These are phyloP conservation scores for Megalurothrips usitatus DNA, from an alignment of 2,888 invertebrate species.

Conservation along the genomic window DNA sequence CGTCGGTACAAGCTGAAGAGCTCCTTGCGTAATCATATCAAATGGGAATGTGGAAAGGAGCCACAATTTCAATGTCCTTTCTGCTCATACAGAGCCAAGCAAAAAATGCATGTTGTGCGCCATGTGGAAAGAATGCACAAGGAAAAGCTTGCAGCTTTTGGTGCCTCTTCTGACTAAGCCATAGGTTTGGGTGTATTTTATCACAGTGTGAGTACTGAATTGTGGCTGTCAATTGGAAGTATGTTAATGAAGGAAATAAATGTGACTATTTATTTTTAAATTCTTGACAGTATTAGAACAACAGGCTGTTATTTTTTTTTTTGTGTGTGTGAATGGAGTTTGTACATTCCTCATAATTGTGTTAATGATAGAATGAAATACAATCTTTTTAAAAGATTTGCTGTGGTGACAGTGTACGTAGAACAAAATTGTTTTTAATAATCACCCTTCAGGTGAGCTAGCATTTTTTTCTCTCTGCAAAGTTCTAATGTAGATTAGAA, in stretches of 20 bases:
- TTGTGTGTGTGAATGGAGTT: neutral
- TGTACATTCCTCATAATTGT: neutral
- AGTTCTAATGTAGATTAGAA: too few relatives aligned
- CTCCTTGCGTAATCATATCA: slow-evolving; percentile 75
- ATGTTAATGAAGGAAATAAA: neutral
- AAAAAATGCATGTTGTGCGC: slow-evolving; percentile 78
- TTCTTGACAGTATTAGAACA: neutral
- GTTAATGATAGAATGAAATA: neutral
- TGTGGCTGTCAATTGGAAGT: neutral
- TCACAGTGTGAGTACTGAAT: neutral
- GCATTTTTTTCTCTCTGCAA: too few relatives aligned
- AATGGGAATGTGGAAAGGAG: slow-evolving; percentile 82
- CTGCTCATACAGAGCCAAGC: slow-evolving; percentile 78
- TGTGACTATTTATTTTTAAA: neutral
- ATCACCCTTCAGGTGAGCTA: too few relatives aligned
- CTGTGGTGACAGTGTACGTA: neutral
- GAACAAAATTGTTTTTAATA: too few relatives aligned
- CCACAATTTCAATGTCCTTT: slow-evolving; percentile 78
- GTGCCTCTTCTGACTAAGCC: neutral
- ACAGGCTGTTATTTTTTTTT: neutral
- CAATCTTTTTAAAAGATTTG: neutral
- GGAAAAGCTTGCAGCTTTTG: slow-evolving; percentile 45
- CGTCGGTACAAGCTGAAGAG: slow-evolving; percentile 82
- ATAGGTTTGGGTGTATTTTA: neutral
- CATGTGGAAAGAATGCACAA: slow-evolving; percentile 81